These are phyloP conservation scores for Leucoraja erinaceus DNA, from an alignment of 2,113 vertebrate species.

Conservation along the genomic window DNA sequence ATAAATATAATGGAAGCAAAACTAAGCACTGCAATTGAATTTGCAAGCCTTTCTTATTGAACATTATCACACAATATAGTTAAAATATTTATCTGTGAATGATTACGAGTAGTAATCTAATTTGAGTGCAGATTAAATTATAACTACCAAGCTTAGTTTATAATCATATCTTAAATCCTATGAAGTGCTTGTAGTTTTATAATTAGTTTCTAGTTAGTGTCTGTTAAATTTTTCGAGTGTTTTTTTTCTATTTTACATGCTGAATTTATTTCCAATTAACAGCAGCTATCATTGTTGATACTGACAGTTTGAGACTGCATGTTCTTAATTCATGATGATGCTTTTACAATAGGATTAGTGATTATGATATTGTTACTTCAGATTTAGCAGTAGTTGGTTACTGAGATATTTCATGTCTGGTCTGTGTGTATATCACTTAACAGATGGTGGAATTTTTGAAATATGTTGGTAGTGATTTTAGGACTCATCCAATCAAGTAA, in stretches of 20 bases:
- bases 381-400: not conserved
- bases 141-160: conserved; percentile 19
- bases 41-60: not conserved
- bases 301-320: not conserved
- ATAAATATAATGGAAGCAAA: not conserved
- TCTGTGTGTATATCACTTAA: not conserved
- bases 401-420: too few species aligned
- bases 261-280: not conserved
- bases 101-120: not conserved
- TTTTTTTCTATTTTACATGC: not conserved
- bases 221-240: not conserved
- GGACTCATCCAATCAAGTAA: not conserved
- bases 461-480: not conserved
- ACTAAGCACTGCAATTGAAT: not conserved
- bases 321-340: conserved; percentile 19
- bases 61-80: not conserved
- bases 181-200: not conserved
- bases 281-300: conserved; percentile 7
- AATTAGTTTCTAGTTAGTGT: not conserved
- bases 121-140: conserved; percentile 18
- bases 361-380: not conserved
- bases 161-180: not conserved
- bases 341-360: conserved; percentile 8
- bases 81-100: not conserved
- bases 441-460: not conserved